Evolutionary conservation across 2,888 invertebrate species (phyloP).

Genomic region (Choreutis nemorana): DNA sequence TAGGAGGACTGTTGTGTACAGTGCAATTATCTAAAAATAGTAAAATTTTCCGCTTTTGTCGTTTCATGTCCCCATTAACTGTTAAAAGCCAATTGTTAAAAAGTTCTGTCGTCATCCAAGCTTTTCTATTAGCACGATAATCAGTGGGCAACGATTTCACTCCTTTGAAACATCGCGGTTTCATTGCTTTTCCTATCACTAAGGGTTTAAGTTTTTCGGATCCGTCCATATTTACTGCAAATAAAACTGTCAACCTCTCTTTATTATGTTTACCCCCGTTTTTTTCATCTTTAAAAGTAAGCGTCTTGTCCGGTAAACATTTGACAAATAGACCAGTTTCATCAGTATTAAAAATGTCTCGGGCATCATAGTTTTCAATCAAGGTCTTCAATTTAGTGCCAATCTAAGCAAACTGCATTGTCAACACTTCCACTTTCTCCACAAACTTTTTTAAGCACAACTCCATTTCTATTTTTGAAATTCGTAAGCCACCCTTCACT

Average conservation of each 20-base stretch:
- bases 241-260: too few relatives aligned
- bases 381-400: too few relatives aligned
- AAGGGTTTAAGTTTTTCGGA: too few relatives aligned
- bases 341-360: conserved; percentile 12
- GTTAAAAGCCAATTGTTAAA: conserved; percentile 8
- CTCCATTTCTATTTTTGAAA: too few relatives aligned
- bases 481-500: too few relatives aligned
- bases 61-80: conserved; percentile 9
- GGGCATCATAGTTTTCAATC: conserved; percentile 5
- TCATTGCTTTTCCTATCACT: conserved; percentile 9
- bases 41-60: conserved; percentile 7
- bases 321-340: conserved; percentile 3
- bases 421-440: too few relatives aligned
- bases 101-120: conserved; percentile 8
- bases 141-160: conserved; percentile 8
- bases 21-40: conserved; percentile 10
- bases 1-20: conserved; percentile 11
- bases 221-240: too few relatives aligned
- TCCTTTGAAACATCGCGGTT: conserved; percentile 10
- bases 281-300: too few relatives aligned
- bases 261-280: too few relatives aligned
- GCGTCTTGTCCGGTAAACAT: too few relatives aligned
- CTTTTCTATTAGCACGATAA: conserved; percentile 9
- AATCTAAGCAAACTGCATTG: too few relatives aligned
- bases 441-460: too few relatives aligned